These are phyloP conservation scores for Chinchilla lanigera DNA, from an alignment of 2,113 vertebrate species.

Conservation along the genomic window DNA sequence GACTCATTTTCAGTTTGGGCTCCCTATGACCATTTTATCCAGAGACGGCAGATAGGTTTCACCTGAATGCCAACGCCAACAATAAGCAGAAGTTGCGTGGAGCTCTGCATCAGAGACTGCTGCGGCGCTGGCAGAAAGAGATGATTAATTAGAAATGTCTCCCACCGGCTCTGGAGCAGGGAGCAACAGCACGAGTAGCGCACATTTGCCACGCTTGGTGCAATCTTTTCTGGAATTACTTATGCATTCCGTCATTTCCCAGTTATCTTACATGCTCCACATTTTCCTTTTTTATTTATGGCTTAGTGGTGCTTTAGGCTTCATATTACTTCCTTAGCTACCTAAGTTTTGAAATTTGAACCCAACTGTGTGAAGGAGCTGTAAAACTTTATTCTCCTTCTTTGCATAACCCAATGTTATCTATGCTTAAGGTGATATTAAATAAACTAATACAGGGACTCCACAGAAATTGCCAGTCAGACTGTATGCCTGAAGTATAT, in stretches of 20 bases:
- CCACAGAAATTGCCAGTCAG: not conserved
- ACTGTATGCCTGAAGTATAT: not conserved
- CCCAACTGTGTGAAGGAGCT: not conserved
- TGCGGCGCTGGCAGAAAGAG: not conserved
- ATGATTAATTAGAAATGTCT: constrained; percentile 28
- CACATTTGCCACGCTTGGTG: not conserved
- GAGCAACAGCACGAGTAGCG: fast-evolving
- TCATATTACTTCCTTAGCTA: not conserved
- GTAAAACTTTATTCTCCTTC: not conserved
- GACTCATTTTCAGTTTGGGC: constrained; percentile 21
- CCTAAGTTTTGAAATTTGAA: constrained; percentile 39
- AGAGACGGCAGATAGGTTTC: not conserved
- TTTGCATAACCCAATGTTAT: not conserved
- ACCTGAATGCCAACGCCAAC: not conserved
- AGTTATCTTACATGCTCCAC: not conserved
- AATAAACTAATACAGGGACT: not conserved
- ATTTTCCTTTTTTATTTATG: not conserved
- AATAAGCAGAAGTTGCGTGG: not conserved
- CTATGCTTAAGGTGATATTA: not conserved
- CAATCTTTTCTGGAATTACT: not conserved
- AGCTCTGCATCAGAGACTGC: not conserved
- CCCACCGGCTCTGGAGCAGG: not conserved
- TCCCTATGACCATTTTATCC: not conserved
- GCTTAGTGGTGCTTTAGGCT: not conserved
- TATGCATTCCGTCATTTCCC: not conserved